These are phyloP conservation scores for Passer montanus DNA, from an alignment of 2,113 vertebrate genomes.

Conservation along the genomic window DNA sequence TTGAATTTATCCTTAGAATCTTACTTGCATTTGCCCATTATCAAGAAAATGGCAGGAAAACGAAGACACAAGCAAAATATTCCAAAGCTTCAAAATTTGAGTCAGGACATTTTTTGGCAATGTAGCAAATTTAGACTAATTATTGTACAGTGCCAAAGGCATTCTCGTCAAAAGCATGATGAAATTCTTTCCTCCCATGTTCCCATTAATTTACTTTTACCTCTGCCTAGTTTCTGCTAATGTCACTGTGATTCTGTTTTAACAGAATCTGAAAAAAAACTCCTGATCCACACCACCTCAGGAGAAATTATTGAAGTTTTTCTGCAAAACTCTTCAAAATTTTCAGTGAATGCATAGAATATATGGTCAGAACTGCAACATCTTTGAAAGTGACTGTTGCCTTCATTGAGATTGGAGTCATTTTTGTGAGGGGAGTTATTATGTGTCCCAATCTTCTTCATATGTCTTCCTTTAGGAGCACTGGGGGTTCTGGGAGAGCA, in stretches of 20 bases:
- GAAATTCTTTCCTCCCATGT: neutral
- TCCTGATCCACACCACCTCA: neutral
- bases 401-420: neutral
- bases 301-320: neutral
- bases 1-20: neutral
- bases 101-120: neutral
- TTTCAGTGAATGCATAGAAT: neutral
- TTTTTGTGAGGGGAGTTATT: neutral
- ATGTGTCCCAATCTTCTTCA: neutral
- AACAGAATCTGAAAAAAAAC: neutral
- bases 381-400: neutral
- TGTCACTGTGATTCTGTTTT: neutral
- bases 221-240: neutral
- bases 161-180: neutral
- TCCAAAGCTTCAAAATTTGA: neutral
- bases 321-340: neutral
- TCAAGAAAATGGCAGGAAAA: neutral
- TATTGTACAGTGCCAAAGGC: neutral
- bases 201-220: slow-evolving; percentile 1
- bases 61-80: neutral
- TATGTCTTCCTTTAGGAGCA: neutral
- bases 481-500: neutral
- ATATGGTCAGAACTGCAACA: neutral
- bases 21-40: neutral
- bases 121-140: slow-evolving; percentile 35